Evolutionary conservation across 2,797 vertebrate genomes (phyloP).

Genomic region (Notoglanidium macrostoma): DNA sequence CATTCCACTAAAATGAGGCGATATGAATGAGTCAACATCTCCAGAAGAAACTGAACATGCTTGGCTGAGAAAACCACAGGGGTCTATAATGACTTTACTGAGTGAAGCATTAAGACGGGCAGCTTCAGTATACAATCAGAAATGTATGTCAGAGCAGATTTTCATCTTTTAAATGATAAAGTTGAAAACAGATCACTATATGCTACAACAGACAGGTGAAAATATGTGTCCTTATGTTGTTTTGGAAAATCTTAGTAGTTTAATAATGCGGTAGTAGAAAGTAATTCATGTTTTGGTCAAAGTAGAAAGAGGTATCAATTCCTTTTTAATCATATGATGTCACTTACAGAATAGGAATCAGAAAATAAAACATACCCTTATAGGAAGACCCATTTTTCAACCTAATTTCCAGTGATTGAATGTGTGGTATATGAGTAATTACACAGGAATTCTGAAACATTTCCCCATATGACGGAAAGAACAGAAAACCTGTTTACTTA

Average conservation of each 20-base stretch:
- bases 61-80: slow-evolving; percentile 70
- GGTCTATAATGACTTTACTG: slow-evolving; percentile 66
- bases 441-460: background rate
- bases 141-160: slow-evolving; percentile 48
- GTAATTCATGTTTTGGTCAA: background rate
- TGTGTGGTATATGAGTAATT: slow-evolving; percentile 13
- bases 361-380: background rate
- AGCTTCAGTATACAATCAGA: slow-evolving; percentile 44
- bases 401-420: background rate
- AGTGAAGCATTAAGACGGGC: slow-evolving; percentile 56
- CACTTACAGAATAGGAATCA: background rate
- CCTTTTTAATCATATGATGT: background rate
- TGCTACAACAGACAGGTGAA: background rate
- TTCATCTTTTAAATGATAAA: slow-evolving; percentile 20
- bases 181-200: background rate
- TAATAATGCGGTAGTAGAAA: background rate
- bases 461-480: background rate
- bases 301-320: background rate
- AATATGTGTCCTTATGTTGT: background rate
- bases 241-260: background rate
- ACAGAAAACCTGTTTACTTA: background rate
- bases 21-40: slow-evolving; percentile 72
- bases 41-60: slow-evolving; percentile 66
- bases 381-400: background rate
- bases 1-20: slow-evolving; percentile 67